phyloP scores from a whole-genome alignment of 2,888 invertebrate species.

The Meteorus cinctellus region DNA sequence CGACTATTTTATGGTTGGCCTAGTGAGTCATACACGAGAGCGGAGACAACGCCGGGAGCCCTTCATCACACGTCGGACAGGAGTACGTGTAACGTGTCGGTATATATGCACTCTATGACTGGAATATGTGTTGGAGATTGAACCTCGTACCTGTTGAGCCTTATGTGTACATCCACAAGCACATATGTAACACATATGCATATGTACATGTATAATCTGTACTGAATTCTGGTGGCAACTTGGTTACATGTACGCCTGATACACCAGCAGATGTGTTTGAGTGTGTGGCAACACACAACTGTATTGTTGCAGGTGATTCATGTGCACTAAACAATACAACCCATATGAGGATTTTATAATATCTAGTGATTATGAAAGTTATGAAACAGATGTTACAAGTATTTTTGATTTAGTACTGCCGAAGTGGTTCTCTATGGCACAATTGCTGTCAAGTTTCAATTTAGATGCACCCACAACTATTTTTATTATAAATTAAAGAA shows the following conservation, averaged over 20 bases:
- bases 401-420: no score
- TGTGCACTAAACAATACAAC: neutral
- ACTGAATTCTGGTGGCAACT: slow-evolving; percentile 3
- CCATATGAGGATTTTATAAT: neutral
- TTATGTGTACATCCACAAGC: slow-evolving; percentile 27
- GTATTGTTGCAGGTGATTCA: slow-evolving; percentile 19
- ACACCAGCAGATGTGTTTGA: slow-evolving; percentile 3
- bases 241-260: slow-evolving; percentile 7
- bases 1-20: slow-evolving; percentile 66
- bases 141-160: slow-evolving; percentile 52
- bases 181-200: slow-evolving; percentile 21
- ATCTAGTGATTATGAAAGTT: slow-evolving; percentile 52
- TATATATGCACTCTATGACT: slow-evolving; percentile 1
- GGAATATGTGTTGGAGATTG: neutral
- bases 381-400: slow-evolving; percentile 58
- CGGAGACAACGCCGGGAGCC: slow-evolving; percentile 66
- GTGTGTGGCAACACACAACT: neutral
- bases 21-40: slow-evolving; percentile 65
- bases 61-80: slow-evolving; percentile 59
- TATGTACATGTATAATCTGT: slow-evolving; percentile 11
- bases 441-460: no score
- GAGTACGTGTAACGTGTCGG: slow-evolving; percentile 51
- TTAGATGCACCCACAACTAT: no score
- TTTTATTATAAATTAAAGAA: no score
- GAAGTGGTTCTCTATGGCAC: no score